Evolutionary conservation across 1,140 invertebrate genomes (phyloP).

Genomic region (Marisa cornuarietis): DNA sequence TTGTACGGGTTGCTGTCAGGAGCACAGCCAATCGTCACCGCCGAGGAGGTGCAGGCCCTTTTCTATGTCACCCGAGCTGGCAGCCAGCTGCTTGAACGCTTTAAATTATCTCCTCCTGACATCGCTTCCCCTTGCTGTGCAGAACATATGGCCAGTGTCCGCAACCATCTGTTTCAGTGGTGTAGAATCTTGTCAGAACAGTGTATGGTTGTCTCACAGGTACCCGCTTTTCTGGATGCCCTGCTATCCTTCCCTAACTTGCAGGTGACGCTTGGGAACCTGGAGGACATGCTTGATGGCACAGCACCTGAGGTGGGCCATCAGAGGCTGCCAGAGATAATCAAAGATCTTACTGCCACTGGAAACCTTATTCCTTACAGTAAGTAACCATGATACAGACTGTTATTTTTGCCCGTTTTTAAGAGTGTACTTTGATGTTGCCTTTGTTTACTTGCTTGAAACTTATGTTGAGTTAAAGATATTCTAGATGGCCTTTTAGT

Average conservation of each 20-base stretch:
- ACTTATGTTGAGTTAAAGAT: too few species aligned
- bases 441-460: too few species aligned
- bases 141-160: background rate
- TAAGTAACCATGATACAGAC: too few species aligned
- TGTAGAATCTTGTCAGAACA: background rate
- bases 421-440: too few species aligned
- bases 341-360: too few species aligned
- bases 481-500: too few species aligned
- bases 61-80: slow-evolving; percentile 17
- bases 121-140: background rate
- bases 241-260: background rate
- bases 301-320: too few species aligned
- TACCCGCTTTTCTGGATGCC: slow-evolving; percentile 1
- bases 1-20: slow-evolving; percentile 12
- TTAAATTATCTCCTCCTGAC: background rate
- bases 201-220: background rate
- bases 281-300: too few species aligned
- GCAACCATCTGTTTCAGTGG: background rate
- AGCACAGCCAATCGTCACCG: background rate
- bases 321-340: too few species aligned
- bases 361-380: too few species aligned
- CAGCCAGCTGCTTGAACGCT: slow-evolving; percentile 11
- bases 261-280: too few species aligned
- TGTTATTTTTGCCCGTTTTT: too few species aligned
- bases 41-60: slow-evolving; percentile 17